Base-by-base conservation (phyloP, 92 coral and sea anemone species). In the Desmophyllum pertusum region DNA sequence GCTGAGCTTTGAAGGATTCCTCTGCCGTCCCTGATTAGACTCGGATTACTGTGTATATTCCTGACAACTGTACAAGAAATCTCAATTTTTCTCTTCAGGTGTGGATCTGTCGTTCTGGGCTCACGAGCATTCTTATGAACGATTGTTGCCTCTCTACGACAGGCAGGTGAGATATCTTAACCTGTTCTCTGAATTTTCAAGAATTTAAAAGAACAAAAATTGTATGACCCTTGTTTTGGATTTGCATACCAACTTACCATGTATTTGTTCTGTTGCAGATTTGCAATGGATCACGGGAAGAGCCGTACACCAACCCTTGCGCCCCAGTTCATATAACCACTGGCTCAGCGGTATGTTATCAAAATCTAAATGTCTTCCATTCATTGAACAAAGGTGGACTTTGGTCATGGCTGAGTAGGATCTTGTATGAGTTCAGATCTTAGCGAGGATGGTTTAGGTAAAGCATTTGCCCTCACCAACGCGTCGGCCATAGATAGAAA, bases 61-160 rank as follows among this genome's bases (percentile, higher is more conserved):
- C n/a, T n/a, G n/a, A n/a, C n/a, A 57, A 57, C 0, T 23, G 10
- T 23, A 0, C 25, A 8, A 9, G n/a, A n/a, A n/a, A n/a, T 45
- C 68, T 36, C 38, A 21, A 3, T 72, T 78, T 33, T 19, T 67
- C 21, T 27, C 43, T 39, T 36, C 40, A 96, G 98, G 98, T 78
- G 98, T 96, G 70, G 98, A 96, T 83, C 55, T 96, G 67, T 63
- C 79, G 41, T 15, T 96, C 36, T 92, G 96, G 98, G 98, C 98
- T 50, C 98, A 96, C 81, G 98, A 96, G 31, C 98, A 96, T 90
- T 92, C 95, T 23, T 96, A 94, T 65, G 98, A 96, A 79, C 92
- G 98, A 13, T 83, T 96, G 23, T 92, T 88, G 61, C 98, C 98
- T 18, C 48, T 96, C 39, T 96, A 88, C 88, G 87, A 95, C 69